These are phyloP conservation scores for Athalia cordata DNA, from an alignment of 2,888 invertebrate species.

Conservation along the genomic window DNA sequence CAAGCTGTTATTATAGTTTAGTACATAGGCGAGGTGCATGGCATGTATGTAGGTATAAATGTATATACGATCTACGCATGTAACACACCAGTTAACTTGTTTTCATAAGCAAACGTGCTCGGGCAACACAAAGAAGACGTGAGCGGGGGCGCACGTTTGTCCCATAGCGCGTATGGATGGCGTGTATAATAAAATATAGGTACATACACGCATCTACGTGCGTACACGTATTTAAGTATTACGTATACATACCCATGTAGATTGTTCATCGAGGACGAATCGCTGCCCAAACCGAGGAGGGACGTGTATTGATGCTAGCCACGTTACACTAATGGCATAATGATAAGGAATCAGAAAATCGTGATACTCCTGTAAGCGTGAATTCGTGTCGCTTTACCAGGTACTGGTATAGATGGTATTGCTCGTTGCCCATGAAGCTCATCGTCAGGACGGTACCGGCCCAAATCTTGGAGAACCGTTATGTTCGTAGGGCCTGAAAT, in stretches of 20 bases:
- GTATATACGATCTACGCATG: constrained; percentile 36
- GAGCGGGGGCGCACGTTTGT: constrained; percentile 26
- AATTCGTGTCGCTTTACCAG: background rate
- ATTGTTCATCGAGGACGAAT: constrained; percentile 27
- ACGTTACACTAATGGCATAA: constrained; percentile 40
- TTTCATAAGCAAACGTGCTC: constrained; percentile 47
- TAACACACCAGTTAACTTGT: constrained; percentile 45
- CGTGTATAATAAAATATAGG: background rate
- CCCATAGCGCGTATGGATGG: background rate
- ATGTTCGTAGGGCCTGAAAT: too few species aligned
- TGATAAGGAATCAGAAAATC: constrained; percentile 39
- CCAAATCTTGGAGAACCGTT: too few species aligned
- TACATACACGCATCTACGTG: background rate
- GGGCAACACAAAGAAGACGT: constrained; percentile 36
- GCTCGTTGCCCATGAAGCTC: too few species aligned
- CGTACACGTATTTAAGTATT: background rate
- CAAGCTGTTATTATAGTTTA: too few species aligned
- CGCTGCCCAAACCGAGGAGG: background rate
- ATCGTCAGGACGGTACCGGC: too few species aligned
- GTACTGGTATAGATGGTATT: too few species aligned
- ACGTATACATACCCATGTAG: background rate
- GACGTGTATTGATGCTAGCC: background rate
- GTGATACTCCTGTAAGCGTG: constrained; percentile 30
- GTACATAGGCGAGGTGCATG: too few species aligned
- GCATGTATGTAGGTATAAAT: background rate